Conservation (phyloP, 23 tunicate species). For the Styela plicata region DNA sequence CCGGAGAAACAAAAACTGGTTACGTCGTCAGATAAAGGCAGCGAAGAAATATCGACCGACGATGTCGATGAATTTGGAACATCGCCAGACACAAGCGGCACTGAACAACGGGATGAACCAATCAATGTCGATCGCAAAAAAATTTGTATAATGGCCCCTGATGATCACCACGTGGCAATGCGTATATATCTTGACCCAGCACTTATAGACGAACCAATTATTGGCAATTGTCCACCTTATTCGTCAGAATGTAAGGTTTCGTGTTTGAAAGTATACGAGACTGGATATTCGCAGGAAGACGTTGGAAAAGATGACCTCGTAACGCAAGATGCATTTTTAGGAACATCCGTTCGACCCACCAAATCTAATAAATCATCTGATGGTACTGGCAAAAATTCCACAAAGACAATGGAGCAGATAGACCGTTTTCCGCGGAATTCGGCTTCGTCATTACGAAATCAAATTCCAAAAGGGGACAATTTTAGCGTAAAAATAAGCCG, state of each 20-base stretch:
- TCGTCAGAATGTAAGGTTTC: not conserved
- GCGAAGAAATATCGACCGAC: not conserved
- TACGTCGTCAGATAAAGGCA: not conserved
- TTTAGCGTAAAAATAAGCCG: not conserved
- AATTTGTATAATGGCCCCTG: not conserved
- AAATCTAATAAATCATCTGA: not conserved
- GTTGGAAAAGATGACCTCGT: not conserved
- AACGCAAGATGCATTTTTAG: not conserved
- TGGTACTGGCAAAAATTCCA: not conserved
- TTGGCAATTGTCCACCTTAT: not conserved
- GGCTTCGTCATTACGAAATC: not conserved
- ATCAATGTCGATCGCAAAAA: not conserved
- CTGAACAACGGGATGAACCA: not conserved
- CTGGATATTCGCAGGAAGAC: not conserved
- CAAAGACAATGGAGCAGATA: not conserved
- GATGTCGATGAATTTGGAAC: not conserved
- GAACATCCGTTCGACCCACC: not conserved
- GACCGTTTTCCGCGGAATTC: not conserved
- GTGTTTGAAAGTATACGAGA: not conserved
- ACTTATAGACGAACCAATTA: not conserved
- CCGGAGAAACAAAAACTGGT: not conserved
- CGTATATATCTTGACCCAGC: not conserved
- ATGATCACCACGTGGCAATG: not conserved
- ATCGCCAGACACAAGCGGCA: not conserved
- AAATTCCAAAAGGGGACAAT: not conserved